Evolutionary conservation across 2,113 vertebrate genomes (phyloP).

Genomic region (Astur gentilis): DNA sequence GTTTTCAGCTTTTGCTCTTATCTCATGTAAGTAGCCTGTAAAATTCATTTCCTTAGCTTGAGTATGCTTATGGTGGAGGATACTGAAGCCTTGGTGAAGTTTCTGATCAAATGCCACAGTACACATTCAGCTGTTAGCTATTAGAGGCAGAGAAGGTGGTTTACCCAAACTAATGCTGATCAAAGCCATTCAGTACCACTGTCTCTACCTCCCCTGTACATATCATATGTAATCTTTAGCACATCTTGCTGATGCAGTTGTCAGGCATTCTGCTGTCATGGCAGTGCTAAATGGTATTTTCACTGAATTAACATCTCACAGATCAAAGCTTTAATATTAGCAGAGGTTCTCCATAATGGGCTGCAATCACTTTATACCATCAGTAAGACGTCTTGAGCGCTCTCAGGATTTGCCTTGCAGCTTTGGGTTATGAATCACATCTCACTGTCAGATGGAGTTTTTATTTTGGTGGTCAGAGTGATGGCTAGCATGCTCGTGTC

Average conservation of each 20-base stretch:
- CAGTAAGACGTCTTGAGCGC: background rate
- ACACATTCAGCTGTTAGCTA: background rate
- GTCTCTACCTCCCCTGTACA: background rate
- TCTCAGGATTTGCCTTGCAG: background rate
- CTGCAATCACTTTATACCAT: background rate
- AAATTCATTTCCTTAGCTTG: background rate
- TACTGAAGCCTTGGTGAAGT: background rate
- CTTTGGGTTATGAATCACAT: background rate
- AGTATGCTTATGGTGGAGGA: background rate
- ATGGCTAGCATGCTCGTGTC: background rate
- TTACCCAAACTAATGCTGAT: background rate
- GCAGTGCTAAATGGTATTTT: background rate
- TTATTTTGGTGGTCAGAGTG: background rate
- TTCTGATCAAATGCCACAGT: background rate
- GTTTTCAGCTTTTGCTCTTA: background rate
- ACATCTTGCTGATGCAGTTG: background rate
- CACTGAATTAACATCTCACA: background rate
- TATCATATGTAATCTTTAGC: background rate
- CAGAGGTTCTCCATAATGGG: background rate
- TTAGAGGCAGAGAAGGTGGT: background rate
- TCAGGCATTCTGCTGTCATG: background rate
- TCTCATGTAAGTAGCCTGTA: background rate
- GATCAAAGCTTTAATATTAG: background rate
- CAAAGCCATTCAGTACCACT: background rate
- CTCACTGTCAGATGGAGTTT: background rate